A percentile compares a stretch with the other conserved stretches of the same genome.
Evolutionary conservation across 2,797 vertebrate genomes (phyloP).

Genomic region (Pantherophis vulpinus): DNA sequence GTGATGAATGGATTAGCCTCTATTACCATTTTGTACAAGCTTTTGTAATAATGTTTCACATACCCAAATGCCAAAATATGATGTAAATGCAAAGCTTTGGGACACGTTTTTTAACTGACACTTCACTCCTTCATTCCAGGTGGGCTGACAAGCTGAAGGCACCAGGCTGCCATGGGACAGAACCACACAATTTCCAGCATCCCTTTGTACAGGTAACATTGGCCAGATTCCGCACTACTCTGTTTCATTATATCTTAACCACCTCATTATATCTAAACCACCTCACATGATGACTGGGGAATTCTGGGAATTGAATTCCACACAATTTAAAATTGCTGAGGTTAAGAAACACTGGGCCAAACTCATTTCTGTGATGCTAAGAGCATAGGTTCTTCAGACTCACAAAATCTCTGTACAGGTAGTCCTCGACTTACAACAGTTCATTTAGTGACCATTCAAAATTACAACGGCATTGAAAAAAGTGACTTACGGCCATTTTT

Average conservation of each 20-base stretch:
- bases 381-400: neutral
- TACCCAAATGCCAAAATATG: neutral
- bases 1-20: neutral
- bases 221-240: neutral
- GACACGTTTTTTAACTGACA: neutral
- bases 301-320: neutral
- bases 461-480: neutral
- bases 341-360: neutral
- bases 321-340: neutral
- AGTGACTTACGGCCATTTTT: too few relatives aligned
- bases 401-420: neutral
- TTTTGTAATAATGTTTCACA: neutral
- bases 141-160: constrained; percentile 87
- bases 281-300: neutral
- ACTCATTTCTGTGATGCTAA: neutral
- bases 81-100: neutral
- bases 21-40: neutral
- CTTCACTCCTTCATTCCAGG: constrained; percentile 64
- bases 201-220: constrained; percentile 88
- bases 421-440: neutral
- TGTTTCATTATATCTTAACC: neutral
- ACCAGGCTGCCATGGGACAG: constrained; percentile 69
- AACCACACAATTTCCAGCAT: constrained; percentile 79
- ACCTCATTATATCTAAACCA: neutral
- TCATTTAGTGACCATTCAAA: neutral